Evolutionary conservation across 2,888 invertebrate species (phyloP).

Genomic region (Acrobasis suavella): DNA sequence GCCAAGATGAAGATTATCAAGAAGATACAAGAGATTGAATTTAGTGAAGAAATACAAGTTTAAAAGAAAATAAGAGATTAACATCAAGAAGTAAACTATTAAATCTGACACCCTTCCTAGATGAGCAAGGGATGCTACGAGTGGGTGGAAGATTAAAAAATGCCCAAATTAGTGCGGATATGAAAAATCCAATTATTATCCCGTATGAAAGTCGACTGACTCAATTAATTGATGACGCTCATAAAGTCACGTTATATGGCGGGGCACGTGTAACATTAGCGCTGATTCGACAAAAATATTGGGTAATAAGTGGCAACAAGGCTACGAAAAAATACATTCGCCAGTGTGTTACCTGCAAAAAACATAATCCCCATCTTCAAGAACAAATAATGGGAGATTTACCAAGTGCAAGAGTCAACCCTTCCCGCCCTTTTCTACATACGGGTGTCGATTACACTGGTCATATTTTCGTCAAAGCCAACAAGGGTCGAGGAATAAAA

Average conservation of each 20-base stretch:
- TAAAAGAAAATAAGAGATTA: slow-evolving; percentile 12
- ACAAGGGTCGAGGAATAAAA: slow-evolving; percentile 10
- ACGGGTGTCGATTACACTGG: not conserved
- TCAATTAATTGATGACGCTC: slow-evolving; percentile 1
- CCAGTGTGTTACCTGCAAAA: slow-evolving; percentile 1
- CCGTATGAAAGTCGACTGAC: slow-evolving; percentile 10
- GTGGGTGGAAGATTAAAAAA: slow-evolving; percentile 22
- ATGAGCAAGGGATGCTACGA: slow-evolving; percentile 20
- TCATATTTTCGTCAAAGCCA: not conserved
- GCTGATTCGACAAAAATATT: slow-evolving; percentile 25
- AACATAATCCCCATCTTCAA: not conserved
- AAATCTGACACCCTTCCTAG: slow-evolving; percentile 24
- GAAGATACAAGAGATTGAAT: slow-evolving; percentile 13
- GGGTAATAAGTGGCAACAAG: slow-evolving; percentile 32
- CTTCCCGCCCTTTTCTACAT: not conserved
- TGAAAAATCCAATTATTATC: too few species aligned
- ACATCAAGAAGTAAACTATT: slow-evolving; percentile 22
- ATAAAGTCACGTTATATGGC: slow-evolving; percentile 19
- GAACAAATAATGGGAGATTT: not conserved
- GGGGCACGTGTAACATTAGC: slow-evolving; percentile 12
- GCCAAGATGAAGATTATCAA: slow-evolving; percentile 14
- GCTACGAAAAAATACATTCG: slow-evolving; percentile 17
- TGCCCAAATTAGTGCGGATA: too few species aligned
- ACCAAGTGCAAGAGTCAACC: not conserved
- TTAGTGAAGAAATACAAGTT: slow-evolving; percentile 12